Conservation (phyloP, 2,888 invertebrate genomes). For the Smittia sp. region DNA sequence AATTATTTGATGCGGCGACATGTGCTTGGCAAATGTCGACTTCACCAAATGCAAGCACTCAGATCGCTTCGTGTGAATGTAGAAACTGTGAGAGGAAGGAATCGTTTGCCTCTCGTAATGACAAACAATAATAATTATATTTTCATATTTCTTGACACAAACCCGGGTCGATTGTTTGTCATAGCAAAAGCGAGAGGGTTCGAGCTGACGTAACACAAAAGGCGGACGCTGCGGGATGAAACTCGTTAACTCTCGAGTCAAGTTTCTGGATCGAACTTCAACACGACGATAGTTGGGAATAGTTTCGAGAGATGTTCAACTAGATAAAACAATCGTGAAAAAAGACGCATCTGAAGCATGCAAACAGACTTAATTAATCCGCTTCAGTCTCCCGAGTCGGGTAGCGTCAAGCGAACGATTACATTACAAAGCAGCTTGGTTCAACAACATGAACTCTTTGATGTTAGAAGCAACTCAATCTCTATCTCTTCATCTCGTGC, state of each 20-base stretch:
- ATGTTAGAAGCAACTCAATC: no score
- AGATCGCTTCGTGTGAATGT: neutral
- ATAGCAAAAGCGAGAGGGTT: constrained; percentile 15
- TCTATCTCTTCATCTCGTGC: no score
- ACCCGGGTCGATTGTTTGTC: constrained; percentile 17
- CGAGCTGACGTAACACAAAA: neutral
- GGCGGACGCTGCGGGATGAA: neutral
- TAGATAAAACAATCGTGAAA: no score
- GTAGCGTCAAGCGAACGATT: no score
- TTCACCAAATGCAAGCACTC: neutral
- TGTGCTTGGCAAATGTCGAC: constrained; percentile 24
- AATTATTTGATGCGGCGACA: constrained; percentile 28
- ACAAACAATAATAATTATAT: constrained; percentile 8
- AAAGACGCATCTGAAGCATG: no score
- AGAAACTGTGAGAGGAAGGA: neutral
- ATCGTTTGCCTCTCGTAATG: neutral
- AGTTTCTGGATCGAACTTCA: no score
- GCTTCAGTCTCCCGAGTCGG: no score
- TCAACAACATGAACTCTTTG: no score
- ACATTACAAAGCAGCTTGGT: no score
- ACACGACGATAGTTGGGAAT: no score
- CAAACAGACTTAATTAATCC: no score
- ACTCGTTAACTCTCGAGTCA: neutral
- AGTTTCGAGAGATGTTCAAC: no score
- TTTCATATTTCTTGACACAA: neutral